Evolutionary conservation across 2,888 invertebrate species (phyloP), one percentile per base, ranked within the genome.

Genomic region (Philereme vetulata): DNA sequence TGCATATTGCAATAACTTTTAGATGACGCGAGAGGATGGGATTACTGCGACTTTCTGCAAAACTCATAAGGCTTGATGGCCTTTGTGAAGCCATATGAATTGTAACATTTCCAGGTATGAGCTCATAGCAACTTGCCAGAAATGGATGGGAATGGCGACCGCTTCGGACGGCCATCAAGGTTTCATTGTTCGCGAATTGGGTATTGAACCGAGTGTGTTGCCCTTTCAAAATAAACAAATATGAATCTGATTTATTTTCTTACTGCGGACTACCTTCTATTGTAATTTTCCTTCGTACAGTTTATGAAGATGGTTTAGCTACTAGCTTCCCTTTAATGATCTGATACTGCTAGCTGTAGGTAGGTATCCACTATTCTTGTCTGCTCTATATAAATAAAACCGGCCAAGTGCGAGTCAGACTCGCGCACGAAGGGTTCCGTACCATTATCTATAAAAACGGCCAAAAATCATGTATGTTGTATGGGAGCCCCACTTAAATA

Each of bases 1-100:
- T 82, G 77, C 85, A 86, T 87, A 81, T 67, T 64, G 81, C 79
- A 78, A 82, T 86, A 84, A 77, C 72, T 87, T 82, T 80, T 79
- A 72, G 80, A 76, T 35, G 75, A 80, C 80, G 74, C 72, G 74
- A 75, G 70, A 68, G 72, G 74, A 81, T 74, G 79, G 63, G 74
- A 73, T 68, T 60, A 64, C 35, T 67, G 73, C 77, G 72, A 76
- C 75, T 79, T 82, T 80, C 75, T 75, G 77, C 70, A 77, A 79
- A 78, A 75, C 72, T 74, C 77, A 73, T 75, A 74, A 76, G 74
- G 66, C 64, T 71, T 76, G 76, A 78, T 78, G 76, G 73, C 72
- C 72, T 68, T 72, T 56, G 61, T 59, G 60, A 68, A 65, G 62
- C 54, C 60, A 71, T 71, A 72, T 65, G 67, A 76, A 76, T 73